Conservation (phyloP, 2,797 vertebrate genomes). For the Sorex maritimensis region DNA sequence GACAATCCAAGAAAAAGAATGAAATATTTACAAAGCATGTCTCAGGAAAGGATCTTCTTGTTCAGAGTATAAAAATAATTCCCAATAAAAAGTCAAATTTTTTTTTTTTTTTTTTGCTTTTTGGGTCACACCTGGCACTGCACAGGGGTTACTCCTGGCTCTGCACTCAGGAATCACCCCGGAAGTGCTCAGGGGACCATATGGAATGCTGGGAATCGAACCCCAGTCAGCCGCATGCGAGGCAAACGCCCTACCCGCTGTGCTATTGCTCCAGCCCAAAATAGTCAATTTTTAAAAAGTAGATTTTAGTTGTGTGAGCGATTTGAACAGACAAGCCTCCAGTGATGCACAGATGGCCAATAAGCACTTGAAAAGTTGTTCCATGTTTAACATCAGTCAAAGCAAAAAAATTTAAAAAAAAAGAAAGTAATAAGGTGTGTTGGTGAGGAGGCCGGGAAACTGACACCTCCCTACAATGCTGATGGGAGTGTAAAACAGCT, state of each 20-base stretch:
- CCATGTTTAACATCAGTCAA: background rate
- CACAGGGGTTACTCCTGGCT: too few relatives aligned
- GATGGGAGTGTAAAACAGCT: background rate
- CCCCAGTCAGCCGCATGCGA: too few relatives aligned
- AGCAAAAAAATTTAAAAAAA: background rate
- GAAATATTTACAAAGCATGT: background rate
- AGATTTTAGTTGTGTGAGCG: too few relatives aligned
- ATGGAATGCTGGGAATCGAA: too few relatives aligned
- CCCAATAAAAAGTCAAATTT: slow-evolving; percentile 6
- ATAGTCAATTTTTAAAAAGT: too few relatives aligned
- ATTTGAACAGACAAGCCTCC: slow-evolving; percentile 7
- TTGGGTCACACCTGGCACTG: too few relatives aligned
- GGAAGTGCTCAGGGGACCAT: too few relatives aligned
- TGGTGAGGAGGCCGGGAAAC: background rate
- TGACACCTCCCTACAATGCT: background rate
- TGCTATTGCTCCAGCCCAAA: too few relatives aligned
- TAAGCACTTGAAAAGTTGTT: background rate
- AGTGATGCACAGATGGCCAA: background rate
- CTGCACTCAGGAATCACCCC: too few relatives aligned
- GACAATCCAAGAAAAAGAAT: background rate
- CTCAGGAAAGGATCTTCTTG: background rate
- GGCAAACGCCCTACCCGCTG: too few relatives aligned
- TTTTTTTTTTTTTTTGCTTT: too few relatives aligned
- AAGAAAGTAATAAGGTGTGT: background rate
- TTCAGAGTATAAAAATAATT: background rate